Evolutionary conservation across 2,888 invertebrate genomes (phyloP).

Genomic region (Pammene fasciana): DNA sequence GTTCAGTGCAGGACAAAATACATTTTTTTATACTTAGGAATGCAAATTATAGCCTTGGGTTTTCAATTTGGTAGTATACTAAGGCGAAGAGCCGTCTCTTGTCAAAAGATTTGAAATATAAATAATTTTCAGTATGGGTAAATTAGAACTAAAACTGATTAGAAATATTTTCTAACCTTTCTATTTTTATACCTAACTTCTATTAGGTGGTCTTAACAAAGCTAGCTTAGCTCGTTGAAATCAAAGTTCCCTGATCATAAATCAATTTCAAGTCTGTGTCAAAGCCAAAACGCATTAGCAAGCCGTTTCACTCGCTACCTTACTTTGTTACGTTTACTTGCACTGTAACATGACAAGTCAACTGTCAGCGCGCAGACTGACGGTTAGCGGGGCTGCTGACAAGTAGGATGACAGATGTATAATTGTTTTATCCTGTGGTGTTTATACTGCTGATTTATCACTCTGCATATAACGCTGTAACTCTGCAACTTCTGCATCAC

Average conservation of each 20-base stretch:
- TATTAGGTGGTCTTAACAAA: conserved; percentile 24
- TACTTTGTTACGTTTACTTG: conserved; percentile 39
- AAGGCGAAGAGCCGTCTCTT: no score
- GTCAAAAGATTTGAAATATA: no score
- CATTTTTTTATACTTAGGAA: no score
- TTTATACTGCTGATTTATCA: conserved; percentile 35
- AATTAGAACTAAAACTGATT: no score
- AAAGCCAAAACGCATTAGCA: conserved; percentile 52
- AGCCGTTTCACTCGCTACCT: conserved; percentile 49
- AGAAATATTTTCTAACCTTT: neutral
- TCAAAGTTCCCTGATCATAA: conserved; percentile 48
- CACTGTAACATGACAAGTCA: conserved; percentile 33
- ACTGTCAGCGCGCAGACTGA: conserved; percentile 37
- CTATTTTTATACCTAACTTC: conserved; percentile 10
- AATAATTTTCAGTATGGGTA: no score
- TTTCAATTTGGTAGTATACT: no score
- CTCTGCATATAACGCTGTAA: neutral
- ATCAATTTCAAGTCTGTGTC: conserved; percentile 53
- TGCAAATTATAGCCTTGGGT: no score
- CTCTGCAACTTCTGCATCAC: no score
- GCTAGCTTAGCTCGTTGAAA: conserved; percentile 23
- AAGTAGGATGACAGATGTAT: conserved; percentile 33
- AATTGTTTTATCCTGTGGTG: conserved; percentile 16
- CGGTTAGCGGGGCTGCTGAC: conserved; percentile 22
- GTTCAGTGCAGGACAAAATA: no score